These are phyloP conservation scores for Leptonema lineaticorne DNA, from an alignment of 1,140 invertebrate genomes.

Conservation along the genomic window DNA sequence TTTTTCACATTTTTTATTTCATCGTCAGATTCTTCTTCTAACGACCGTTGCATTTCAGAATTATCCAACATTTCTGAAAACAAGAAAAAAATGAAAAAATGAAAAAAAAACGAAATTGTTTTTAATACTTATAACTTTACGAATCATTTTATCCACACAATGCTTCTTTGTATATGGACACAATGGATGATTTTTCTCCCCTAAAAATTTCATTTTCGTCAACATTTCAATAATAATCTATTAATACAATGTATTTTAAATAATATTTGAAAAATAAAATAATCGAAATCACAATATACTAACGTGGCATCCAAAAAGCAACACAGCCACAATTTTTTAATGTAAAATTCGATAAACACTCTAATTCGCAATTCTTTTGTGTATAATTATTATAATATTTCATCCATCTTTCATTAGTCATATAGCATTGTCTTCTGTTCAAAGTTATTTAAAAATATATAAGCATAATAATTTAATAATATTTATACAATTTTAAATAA, in stretches of 20 bases:
- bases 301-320: conserved; percentile 68
- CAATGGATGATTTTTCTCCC: not conserved
- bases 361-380: conserved; percentile 73
- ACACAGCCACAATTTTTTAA: conserved; percentile 65
- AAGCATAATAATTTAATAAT: not conserved
- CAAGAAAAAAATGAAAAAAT: not conserved
- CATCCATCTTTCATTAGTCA: conserved; percentile 61
- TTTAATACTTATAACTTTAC: not conserved
- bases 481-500: not conserved
- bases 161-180: not conserved
- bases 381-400: conserved; percentile 71
- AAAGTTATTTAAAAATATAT: conserved; percentile 36
- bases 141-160: not conserved
- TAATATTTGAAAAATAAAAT: not conserved
- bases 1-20: conserved; percentile 56
- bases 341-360: conserved; percentile 76
- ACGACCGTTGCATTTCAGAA: not conserved
- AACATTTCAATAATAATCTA: not conserved
- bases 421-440: conserved; percentile 62
- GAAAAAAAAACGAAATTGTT: not conserved
- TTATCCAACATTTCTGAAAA: not conserved
- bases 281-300: conserved; percentile 38
- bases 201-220: not conserved
- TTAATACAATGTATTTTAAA: not conserved
- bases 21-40: not conserved